These are phyloP conservation scores for Uloborus plumipes DNA, from an alignment of 2,888 invertebrate species.

Conservation along the genomic window DNA sequence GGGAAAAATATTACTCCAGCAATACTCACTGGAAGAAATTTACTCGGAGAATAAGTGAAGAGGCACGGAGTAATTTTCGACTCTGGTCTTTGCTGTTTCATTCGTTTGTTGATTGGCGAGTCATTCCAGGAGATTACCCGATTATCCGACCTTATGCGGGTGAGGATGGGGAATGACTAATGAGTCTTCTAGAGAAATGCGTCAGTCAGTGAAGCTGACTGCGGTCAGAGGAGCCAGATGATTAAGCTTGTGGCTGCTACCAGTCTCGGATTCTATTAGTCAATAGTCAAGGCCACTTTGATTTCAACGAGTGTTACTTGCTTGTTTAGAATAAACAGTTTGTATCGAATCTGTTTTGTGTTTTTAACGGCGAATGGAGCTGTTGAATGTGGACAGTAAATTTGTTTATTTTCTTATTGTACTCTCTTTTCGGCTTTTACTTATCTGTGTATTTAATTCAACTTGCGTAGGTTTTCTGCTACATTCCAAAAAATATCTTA, in stretches of 20 bases:
- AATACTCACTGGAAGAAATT: background rate
- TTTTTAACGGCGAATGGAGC: too few relatives aligned
- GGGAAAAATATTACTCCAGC: background rate
- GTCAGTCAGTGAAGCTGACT: conserved; percentile 43
- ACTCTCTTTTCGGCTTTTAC: too few relatives aligned
- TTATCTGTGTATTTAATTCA: too few relatives aligned
- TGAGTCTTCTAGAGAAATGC: conserved; percentile 42
- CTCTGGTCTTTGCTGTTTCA: conserved; percentile 30
- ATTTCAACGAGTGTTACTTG: conserved; percentile 4
- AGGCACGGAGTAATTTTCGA: conserved; percentile 45
- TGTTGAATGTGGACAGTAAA: too few relatives aligned
- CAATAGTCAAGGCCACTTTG: conserved; percentile 5
- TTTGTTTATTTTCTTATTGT: too few relatives aligned
- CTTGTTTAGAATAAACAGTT: background rate
- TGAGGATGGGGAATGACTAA: conserved; percentile 46
- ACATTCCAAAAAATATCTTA: too few relatives aligned
- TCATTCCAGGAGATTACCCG: conserved; percentile 57
- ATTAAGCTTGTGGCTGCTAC: conserved; percentile 28
- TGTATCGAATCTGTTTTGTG: too few relatives aligned
- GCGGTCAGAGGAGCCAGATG: conserved; percentile 40
- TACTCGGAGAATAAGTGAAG: background rate
- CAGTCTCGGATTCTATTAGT: conserved; percentile 38
- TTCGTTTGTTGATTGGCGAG: conserved; percentile 58
- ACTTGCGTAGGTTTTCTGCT: too few relatives aligned
- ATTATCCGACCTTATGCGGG: conserved; percentile 35